Base-by-base conservation (phyloP, 2,113 vertebrate species). In the Lepus timidus region DNA sequence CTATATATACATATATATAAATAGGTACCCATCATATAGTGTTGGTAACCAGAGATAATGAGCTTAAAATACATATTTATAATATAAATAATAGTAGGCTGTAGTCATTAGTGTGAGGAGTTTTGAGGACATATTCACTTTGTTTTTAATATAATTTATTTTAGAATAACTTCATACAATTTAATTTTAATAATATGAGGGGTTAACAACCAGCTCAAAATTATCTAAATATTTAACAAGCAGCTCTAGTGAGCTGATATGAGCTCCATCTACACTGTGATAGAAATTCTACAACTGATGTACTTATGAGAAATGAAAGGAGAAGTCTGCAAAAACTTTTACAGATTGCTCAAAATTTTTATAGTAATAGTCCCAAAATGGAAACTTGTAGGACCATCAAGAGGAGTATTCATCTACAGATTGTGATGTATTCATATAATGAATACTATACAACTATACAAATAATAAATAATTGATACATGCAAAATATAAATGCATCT, bases 81-180 rank as follows among this genome's bases (percentile, higher is more conserved):
- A 11, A 62, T 0, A 67, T 31, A 44, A 65, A 20, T 74, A 68
- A 83, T 25, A n/a, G 29, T 36, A 79, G 73, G 73, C 84, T 71
- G 61, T 9, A 75, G 12, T 44, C 29, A 67, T n/a, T 19, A 55
- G 20, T 5, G 1, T 73, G 33, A 49, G 70, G 10, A 6, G 10
- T 33, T 49, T 62, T 65, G 9, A 85, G 25, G 75, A 76, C 12
- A 44, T 64, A 88, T 71, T 71, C 17, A 51, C 31, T 31, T 79
- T 68, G 31, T 4, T 87, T 95, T 86, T 74, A 44, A 74, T 91
- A 73, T 20, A 52, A 51, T 87, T 75, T 78, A 39, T 51, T 62
- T 85, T 67, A 65, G 6, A 67, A 4, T 14, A 68, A 22, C 68
- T 73, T 29, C 44, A 74, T 74, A 51, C 25, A 64, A 55, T 55